Evolutionary conservation across 2,797 vertebrate species (phyloP).

Genomic region (Gymnothorax javanicus): DNA sequence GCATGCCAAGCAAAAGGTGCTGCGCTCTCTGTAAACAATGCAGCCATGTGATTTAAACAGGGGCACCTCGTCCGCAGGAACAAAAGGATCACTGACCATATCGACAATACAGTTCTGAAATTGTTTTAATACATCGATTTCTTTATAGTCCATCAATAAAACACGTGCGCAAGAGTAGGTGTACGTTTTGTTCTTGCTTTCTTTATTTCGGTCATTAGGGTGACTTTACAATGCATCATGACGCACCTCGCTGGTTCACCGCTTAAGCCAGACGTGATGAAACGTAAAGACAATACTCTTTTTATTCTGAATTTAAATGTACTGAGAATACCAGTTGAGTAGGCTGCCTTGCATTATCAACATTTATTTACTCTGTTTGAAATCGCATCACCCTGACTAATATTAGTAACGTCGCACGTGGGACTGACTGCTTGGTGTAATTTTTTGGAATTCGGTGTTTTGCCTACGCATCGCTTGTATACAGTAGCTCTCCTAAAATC

Average conservation of each 20-base stretch:
- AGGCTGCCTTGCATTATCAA: too few species aligned
- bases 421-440: too few species aligned
- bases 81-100: constrained; percentile 33
- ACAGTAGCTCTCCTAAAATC: too few species aligned
- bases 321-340: neutral
- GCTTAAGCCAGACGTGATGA: neutral
- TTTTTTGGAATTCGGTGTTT: too few species aligned
- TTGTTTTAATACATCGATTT: neutral
- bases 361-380: too few species aligned
- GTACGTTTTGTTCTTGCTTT: neutral
- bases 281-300: neutral
- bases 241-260: neutral
- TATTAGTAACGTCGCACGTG: too few species aligned
- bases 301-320: neutral
- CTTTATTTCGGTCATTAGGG: neutral
- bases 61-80: constrained; percentile 30
- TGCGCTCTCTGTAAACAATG: constrained; percentile 60
- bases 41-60: constrained; percentile 55
- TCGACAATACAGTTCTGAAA: neutral
- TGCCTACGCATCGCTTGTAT: too few species aligned
- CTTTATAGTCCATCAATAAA: neutral
- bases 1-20: neutral
- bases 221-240: neutral
- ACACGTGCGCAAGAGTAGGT: neutral
- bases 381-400: too few species aligned